Base-by-base conservation (phyloP, 2,797 vertebrate species). In the Hybognathus amarus region DNA sequence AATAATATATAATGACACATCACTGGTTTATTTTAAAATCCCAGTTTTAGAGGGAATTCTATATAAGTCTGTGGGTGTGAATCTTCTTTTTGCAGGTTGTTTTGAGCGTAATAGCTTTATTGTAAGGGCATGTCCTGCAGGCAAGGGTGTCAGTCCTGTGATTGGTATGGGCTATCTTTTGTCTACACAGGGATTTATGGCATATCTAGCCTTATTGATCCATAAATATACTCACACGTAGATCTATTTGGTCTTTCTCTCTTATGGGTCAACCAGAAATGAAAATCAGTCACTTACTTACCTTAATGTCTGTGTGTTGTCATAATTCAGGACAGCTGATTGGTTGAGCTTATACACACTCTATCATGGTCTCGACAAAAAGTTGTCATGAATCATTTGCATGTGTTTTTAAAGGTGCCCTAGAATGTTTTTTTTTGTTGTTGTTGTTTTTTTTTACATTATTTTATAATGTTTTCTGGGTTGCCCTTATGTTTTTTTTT, bases 131-230 rank as follows among this genome's bases (percentile, higher is more conserved):
- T 18, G 6, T 40, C 36, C 66, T 69, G 50, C n/a, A 18, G 52
- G 52, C 2, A 11, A 71, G 22, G 13, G 42, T 82, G 30, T 36
- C 52, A 67, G 45, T 38, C 68, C 24, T 75, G 85, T 89, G 81
- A 89, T 85, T 85, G 87, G 82, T 79, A 77, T 76, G 75, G 79
- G 85, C 18, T 87, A 78, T 83, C 30, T 77, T 87, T 63, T 70
- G 78, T 85, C 83, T 87, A 79, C 36, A 18, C 10, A 74, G 69
- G 74, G 85, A 85, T 84, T 87, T 86, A 71, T 83, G 79, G 52
- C 77, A 85, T 80, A 83, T 80, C 85, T 80, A 47, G 75, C 50
- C 50, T 61, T 87, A 87, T 86, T 84, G 87, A 90, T 88, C 83
- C 70, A 80, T 85, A 82, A 74, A 87, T 83, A 24, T 56, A 27